Percentiles rank a stretch among this genome's conserved stretches.
Evolutionary conservation across 2,888 invertebrate genomes (phyloP).

Genomic region (Pseudococcus longispinus): DNA sequence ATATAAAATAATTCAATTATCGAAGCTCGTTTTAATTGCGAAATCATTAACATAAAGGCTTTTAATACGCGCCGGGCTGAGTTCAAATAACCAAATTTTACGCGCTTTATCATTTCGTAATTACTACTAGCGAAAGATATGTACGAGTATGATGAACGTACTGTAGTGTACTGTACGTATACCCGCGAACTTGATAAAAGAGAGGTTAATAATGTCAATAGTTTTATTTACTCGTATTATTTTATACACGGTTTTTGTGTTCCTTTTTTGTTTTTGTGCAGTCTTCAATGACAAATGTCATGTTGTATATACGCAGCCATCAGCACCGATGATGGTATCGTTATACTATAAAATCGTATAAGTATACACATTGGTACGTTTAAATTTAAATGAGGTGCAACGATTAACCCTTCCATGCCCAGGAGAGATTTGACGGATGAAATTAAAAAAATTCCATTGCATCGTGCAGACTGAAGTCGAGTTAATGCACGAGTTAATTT

Average conservation of each 20-base stretch:
- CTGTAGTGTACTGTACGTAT: too few relatives aligned
- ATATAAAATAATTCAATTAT: conserved; percentile 38
- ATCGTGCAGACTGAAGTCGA: too few relatives aligned
- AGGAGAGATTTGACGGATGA: too few relatives aligned
- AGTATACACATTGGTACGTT: background rate
- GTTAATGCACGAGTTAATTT: too few relatives aligned
- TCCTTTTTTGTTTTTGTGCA: background rate
- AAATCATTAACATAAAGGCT: conserved; percentile 43
- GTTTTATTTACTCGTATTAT: conserved; percentile 38
- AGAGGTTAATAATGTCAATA: conserved; percentile 46
- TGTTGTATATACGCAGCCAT: background rate
- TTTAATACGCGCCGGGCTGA: conserved; percentile 11
- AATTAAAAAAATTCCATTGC: too few relatives aligned
- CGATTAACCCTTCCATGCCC: too few relatives aligned
- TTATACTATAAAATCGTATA: background rate
- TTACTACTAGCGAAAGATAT: background rate
- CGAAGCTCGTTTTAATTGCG: conserved; percentile 34
- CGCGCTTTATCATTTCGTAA: conserved; percentile 15
- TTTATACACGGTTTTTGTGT: background rate
- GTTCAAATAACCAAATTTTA: conserved; percentile 13
- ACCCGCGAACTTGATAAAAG: background rate
- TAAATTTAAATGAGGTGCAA: background rate
- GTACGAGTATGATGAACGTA: background rate
- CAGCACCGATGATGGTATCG: background rate
- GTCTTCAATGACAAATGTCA: conserved; percentile 28